Base-by-base conservation (phyloP, 2,888 invertebrate genomes). In the Drosophila sordidula region DNA sequence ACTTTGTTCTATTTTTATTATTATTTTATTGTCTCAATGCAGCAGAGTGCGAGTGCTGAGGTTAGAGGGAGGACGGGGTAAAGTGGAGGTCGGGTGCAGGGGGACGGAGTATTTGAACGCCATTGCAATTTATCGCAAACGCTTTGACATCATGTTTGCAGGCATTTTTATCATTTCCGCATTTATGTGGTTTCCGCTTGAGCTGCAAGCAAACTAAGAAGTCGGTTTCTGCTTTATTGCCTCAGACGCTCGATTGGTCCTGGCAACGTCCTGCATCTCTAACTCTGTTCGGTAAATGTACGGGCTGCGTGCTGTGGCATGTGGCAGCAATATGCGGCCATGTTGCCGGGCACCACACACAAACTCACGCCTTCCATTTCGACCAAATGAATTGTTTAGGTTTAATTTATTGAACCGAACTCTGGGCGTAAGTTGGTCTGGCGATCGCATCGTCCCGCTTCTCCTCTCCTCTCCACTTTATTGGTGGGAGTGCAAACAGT, bases 121-220 rank as follows among this genome's bases (percentile, higher is more conserved):
- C 71, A 80, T 72, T 89, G 90, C 90, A 90, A 89, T 89, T 89
- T 90, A 85, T 78, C 74, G 87, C 74, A 78, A 72, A 75, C 68
- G 75, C 75, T 83, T 84, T 81, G 87, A 78, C 71, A 88, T 82
- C 90, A 90, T 89, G 84, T 88, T 89, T 78, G 67, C 77, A 73
- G 82, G 80, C 78, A 86, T 84, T 89, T 87, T 80, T 86, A 89
- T 81, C 82, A 90, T 78, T 88, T 89, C 88, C 86, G 80, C 86
- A 87, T 87, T 86, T 88, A 78, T 80, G 88, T 89, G 89, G 86
- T 78, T 88, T 89, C 89, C 86, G 83, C 83, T 70, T 71, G 77
- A 81, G 71, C 72, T 87, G 85, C 77, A 75, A 67, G 88, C 77
- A 77, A 85, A 79, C 83, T 70, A 69, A 87, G 89, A 89, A 80